Conservation (phyloP, 2,888 invertebrate genomes). For the Ichneumoninae sp. region DNA sequence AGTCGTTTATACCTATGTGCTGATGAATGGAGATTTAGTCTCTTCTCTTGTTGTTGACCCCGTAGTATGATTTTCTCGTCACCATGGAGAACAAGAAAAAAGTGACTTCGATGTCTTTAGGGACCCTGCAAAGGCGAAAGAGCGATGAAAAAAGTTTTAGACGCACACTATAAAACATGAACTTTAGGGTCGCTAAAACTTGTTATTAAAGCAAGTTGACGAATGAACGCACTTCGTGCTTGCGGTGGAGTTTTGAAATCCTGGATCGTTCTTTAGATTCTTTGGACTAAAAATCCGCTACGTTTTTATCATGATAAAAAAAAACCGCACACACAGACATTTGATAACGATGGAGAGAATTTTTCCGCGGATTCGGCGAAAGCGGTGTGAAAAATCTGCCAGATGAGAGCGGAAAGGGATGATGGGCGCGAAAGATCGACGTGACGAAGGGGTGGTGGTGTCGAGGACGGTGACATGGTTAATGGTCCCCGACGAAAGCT, state of each 20-base stretch:
- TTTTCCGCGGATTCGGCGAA: not conserved
- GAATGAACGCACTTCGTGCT: not conserved
- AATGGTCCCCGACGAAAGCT: constrained; percentile 52
- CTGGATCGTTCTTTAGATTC: not conserved
- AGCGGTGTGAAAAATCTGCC: not conserved
- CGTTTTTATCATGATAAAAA: not conserved
- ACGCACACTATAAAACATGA: too few species aligned
- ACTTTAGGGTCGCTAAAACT: not conserved
- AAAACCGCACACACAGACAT: not conserved
- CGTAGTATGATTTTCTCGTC: too few species aligned
- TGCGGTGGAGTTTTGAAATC: not conserved
- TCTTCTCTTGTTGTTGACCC: too few species aligned
- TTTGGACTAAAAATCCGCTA: not conserved
- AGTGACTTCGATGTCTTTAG: too few species aligned
- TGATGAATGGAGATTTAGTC: too few species aligned
- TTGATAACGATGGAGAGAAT: not conserved
- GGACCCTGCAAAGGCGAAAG: too few species aligned
- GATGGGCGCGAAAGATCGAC: constrained; percentile 16
- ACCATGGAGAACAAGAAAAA: too few species aligned
- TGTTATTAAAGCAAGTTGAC: not conserved
- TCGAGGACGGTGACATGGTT: constrained; percentile 43
- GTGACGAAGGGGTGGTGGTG: constrained; percentile 13
- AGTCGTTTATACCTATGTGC: too few species aligned
- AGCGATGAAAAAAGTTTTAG: too few species aligned
- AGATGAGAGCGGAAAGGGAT: not conserved